Conservation (phyloP, 2,888 invertebrate species). For the Rotaria sp. region DNA sequence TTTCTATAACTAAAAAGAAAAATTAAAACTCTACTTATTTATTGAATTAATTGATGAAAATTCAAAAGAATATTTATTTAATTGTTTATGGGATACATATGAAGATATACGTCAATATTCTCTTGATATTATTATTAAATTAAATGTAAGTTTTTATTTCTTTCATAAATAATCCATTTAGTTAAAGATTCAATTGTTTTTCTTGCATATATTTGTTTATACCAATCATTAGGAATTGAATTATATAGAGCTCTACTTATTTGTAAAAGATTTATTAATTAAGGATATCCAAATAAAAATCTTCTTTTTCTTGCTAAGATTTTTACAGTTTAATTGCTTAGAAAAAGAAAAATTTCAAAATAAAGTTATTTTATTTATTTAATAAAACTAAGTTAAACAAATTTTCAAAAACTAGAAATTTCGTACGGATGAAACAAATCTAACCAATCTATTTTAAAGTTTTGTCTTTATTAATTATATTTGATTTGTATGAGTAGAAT, state of each 20-base stretch:
- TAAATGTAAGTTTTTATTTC: conserved; percentile 1
- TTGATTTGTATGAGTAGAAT: too few relatives aligned
- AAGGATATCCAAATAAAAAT: too few relatives aligned
- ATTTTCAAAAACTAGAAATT: too few relatives aligned
- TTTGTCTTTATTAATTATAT: too few relatives aligned
- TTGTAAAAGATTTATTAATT: too few relatives aligned
- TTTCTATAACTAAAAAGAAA: background rate
- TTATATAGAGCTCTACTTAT: background rate
- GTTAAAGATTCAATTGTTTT: conserved; percentile 27
- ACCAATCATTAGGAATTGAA: background rate
- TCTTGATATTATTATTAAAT: background rate
- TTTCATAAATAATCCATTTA: conserved; percentile 26
- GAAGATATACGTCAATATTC: conserved; percentile 4
- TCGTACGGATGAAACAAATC: too few relatives aligned
- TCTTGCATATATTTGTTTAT: background rate
- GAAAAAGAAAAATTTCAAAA: too few relatives aligned
- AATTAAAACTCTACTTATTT: background rate
- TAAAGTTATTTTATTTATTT: too few relatives aligned
- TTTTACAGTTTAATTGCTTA: too few relatives aligned
- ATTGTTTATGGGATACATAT: conserved; percentile 38
- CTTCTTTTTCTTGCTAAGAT: too few relatives aligned
- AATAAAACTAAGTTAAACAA: too few relatives aligned
- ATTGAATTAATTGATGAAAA: background rate
- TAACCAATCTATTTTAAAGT: too few relatives aligned
- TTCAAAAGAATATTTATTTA: background rate